Evolutionary conservation across 2,797 vertebrate species (phyloP).

Genomic region (Petrocephalus schoutedeni): DNA sequence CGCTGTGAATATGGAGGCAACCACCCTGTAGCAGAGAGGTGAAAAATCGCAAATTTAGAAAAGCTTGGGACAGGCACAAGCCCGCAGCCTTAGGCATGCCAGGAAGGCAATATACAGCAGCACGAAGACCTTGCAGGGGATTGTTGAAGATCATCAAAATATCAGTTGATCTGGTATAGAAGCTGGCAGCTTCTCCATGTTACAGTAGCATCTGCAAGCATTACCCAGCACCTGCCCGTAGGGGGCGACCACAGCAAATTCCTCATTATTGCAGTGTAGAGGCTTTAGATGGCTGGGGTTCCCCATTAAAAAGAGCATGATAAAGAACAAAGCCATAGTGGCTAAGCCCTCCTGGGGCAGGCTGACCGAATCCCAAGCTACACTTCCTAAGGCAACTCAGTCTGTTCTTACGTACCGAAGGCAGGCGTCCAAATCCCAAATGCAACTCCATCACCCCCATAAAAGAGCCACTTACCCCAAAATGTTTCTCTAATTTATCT

Average conservation of each 20-base stretch:
- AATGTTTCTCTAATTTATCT: slow-evolving; percentile 6
- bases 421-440: not conserved
- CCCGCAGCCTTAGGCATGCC: not conserved
- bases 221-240: not conserved
- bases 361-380: not conserved
- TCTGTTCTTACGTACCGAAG: not conserved
- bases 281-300: not conserved
- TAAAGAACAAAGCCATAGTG: slow-evolving; percentile 25
- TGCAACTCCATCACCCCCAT: not conserved
- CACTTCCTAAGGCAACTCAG: not conserved
- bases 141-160: not conserved
- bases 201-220: not conserved
- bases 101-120: not conserved
- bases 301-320: not conserved
- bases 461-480: not conserved
- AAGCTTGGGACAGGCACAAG: not conserved
- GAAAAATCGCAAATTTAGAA: not conserved
- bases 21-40: not conserved
- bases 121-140: not conserved
- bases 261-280: not conserved
- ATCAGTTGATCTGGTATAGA: not conserved
- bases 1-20: not conserved
- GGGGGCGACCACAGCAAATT: slow-evolving; percentile 3
- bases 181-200: not conserved
- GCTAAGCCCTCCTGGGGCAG: not conserved